Percentiles rank a stretch among this genome's conserved stretches.
Evolutionary conservation across 2,113 vertebrate genomes (phyloP).

Genomic region (Caranx melampygus): DNA sequence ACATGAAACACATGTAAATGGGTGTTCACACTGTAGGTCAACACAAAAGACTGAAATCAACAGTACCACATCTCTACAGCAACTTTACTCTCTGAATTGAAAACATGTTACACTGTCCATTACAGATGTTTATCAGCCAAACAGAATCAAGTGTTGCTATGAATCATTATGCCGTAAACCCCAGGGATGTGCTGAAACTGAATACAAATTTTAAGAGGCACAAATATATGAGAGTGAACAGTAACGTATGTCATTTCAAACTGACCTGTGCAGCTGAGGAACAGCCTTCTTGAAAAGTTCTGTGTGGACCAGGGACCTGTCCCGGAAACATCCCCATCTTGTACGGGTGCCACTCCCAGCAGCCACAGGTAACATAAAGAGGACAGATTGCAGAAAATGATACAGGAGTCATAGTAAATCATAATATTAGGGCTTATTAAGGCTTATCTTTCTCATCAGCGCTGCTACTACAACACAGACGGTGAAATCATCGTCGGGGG

Average conservation of each 20-base stretch:
- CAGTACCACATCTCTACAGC: too few species aligned
- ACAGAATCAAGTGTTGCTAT: too few species aligned
- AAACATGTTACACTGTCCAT: too few species aligned
- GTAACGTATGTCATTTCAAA: background rate
- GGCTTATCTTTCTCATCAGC: constrained; percentile 31
- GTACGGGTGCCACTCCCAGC: constrained; percentile 60
- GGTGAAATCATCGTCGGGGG: constrained; percentile 66
- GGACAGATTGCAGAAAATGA: background rate
- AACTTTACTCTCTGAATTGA: too few species aligned
- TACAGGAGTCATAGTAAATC: background rate
- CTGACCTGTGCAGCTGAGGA: constrained; percentile 56
- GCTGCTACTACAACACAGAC: constrained; percentile 56
- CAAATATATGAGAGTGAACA: too few species aligned
- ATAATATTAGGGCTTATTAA: rapidly evolving
- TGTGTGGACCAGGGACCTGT: constrained; percentile 74
- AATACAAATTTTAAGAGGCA: too few species aligned
- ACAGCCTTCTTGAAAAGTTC: constrained; percentile 11
- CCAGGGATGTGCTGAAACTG: too few species aligned
- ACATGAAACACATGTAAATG: too few species aligned
- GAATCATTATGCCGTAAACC: too few species aligned
- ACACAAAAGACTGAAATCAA: background rate
- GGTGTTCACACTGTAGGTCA: too few species aligned
- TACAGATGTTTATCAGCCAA: too few species aligned
- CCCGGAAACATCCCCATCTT: constrained; percentile 72
- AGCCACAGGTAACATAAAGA: constrained; percentile 63